Base-by-base conservation (phyloP, 1,140 invertebrate genomes). In the Bombus polaris region DNA sequence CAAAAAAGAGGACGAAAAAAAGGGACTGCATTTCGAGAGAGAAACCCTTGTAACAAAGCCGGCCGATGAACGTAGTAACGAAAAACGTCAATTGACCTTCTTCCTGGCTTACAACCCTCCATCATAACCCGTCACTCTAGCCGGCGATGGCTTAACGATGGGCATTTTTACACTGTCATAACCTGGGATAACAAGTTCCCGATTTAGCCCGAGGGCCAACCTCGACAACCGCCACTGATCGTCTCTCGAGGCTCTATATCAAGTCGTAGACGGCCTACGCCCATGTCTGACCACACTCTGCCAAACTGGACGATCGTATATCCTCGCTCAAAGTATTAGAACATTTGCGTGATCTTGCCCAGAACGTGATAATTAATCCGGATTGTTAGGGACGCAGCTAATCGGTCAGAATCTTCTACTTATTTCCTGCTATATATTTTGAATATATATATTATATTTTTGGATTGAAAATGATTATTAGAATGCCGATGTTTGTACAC, bases 111-210 rank as follows among this genome's bases (percentile, higher is more conserved):
- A 53, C 47, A 53, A 53, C 47, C 47, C 47, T 53, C 47, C 47
- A 53, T 53, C 47, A 53, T 53, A 53, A 53, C 47, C 47, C 32
- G 44, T 71, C 32, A 25, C 18, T 39, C 53, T 65, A 25, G 71
- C n/a, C 74, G 44, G 32, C 12, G 42, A 35, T 65, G 47, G 83
- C 57, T 91, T 93, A 93, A 93, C 91, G 88, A 91, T 77, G 87
- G 88, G 79, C 87, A 93, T 92, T 93, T 94, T 93, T 93, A 93
- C 92, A 89, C 90, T 91, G 91, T 92, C 91, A 91, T 91, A 93
- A 92, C 87, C 92, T 90, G 66, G 87, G 92, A 89, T 94, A 94
- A 94, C 92, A 90, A 92, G 93, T 93, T 93, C 83, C 76, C 86
- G 88, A 88, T 92, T 92, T 91, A 83, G 79, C 84, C 87, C 42